Conservation (phyloP, 2,113 vertebrate species). For the Carlito syrichta region DNA sequence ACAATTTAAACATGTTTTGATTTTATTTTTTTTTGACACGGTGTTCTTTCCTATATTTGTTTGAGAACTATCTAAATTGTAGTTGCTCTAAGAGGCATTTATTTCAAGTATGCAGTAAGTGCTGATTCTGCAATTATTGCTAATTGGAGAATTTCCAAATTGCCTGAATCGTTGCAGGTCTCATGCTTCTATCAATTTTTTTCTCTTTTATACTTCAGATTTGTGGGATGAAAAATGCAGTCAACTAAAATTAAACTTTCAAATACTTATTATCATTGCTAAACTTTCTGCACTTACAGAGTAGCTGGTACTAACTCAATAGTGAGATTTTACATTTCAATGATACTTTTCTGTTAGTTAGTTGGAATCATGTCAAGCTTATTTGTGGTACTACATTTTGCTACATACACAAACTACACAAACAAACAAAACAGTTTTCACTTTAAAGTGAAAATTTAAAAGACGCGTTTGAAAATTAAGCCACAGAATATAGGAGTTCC, state of each 20-base stretch:
- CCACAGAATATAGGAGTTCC: not conserved
- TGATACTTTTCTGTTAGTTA: not conserved
- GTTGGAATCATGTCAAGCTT: not conserved
- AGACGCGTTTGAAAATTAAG: not conserved
- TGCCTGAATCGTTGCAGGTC: not conserved
- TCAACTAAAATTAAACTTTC: conserved; percentile 14
- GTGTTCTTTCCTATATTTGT: conserved; percentile 4
- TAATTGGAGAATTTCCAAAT: conserved; percentile 34
- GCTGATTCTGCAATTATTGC: conserved; percentile 37
- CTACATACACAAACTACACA: not conserved
- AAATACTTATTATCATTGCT: not conserved
- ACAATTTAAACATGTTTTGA: not conserved
- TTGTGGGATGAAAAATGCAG: conserved; percentile 13
- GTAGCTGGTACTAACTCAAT: not conserved
- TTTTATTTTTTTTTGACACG: not conserved
- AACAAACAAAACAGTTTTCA: not conserved
- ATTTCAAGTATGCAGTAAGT: conserved; percentile 27
- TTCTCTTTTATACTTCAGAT: not conserved
- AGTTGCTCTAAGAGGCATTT: not conserved
- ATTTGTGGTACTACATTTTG: not conserved
- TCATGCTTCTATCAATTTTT: conserved; percentile 13
- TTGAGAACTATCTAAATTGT: conserved; percentile 10
- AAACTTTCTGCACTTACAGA: not conserved
- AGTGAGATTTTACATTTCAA: not conserved
- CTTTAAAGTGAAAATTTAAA: not conserved